Percentiles rank a stretch among this genome's conserved stretches.
Evolutionary conservation across 2,113 vertebrate genomes (phyloP).

Genomic region (Panthera leo): DNA sequence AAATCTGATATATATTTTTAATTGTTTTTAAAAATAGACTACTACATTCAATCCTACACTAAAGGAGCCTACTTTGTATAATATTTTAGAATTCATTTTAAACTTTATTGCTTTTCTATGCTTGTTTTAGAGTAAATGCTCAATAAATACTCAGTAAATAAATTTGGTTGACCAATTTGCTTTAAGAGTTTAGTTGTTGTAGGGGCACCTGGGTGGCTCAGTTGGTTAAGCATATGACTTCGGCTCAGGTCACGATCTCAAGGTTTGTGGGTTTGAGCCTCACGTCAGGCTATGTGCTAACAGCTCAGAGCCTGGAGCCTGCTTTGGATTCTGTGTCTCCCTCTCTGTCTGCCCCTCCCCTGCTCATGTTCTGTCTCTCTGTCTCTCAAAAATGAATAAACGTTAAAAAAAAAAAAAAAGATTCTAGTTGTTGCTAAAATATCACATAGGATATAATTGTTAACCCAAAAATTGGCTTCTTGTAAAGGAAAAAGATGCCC

Average conservation of each 20-base stretch:
- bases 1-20: background rate
- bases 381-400: too few species aligned
- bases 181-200: background rate
- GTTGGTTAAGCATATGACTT: too few species aligned
- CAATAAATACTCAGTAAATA: background rate
- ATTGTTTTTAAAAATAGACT: background rate
- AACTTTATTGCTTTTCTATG: background rate
- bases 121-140: background rate
- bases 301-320: too few species aligned
- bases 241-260: too few species aligned
- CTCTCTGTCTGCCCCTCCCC: too few species aligned
- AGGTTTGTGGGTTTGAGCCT: too few species aligned
- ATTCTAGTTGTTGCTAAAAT: background rate
- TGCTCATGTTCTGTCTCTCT: too few species aligned
- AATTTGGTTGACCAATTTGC: background rate
- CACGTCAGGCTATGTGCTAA: too few species aligned
- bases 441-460: background rate
- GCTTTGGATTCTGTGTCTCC: too few species aligned
- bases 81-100: slow-evolving; percentile 20
- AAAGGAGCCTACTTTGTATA: background rate
- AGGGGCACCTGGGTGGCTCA: too few species aligned
- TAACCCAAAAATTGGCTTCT: background rate
- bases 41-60: background rate
- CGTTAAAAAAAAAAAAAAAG: too few species aligned
- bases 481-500: background rate